These are phyloP conservation scores for Apaloderma vittatum DNA, from an alignment of 2,113 vertebrate species.

Conservation along the genomic window DNA sequence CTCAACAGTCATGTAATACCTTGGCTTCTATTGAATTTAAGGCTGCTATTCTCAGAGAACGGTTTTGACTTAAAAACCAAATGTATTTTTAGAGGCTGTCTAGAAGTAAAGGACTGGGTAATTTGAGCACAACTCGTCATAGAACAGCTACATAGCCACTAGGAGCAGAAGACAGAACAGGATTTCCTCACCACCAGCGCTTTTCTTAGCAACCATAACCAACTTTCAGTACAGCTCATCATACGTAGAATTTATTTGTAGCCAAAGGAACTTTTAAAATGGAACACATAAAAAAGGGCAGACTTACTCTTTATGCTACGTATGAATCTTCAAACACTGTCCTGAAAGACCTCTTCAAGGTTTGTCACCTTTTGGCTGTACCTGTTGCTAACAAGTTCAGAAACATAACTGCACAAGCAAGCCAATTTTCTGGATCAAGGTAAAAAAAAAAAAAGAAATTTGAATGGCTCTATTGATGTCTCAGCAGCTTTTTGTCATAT, in stretches of 20 bases:
- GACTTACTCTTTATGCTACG: background rate
- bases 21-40: background rate
- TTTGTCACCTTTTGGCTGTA: background rate
- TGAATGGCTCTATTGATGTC: background rate
- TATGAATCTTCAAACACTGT: background rate
- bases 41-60: background rate
- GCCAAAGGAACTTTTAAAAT: background rate
- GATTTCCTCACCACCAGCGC: background rate
- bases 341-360: background rate
- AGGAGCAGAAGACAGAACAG: background rate
- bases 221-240: background rate
- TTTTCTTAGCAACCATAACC: background rate
- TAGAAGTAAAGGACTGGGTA: background rate
- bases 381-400: background rate
- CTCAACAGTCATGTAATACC: background rate
- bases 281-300: background rate
- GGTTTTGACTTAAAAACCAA: background rate
- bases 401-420: background rate
- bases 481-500: background rate
- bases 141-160: background rate
- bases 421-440: background rate
- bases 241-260: background rate
- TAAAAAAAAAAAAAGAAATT: too few species aligned
- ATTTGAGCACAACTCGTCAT: rapidly evolving
- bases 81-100: background rate